Percentiles rank a stretch among this genome's conserved stretches.
Conservation (phyloP, 1,140 invertebrate species). For the Argopecten irradians region DNA sequence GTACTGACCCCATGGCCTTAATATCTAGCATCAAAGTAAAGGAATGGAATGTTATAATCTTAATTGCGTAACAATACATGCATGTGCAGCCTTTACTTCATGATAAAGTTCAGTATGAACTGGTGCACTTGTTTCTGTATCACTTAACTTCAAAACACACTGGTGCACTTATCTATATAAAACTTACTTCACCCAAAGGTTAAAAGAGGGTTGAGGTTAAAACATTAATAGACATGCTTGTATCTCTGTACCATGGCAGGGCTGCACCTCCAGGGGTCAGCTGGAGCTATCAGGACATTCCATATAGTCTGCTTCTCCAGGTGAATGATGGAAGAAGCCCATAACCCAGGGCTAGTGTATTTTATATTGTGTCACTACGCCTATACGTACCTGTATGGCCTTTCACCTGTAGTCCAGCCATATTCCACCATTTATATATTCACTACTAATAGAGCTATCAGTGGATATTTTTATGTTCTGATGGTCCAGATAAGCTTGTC, state of each 20-base stretch:
- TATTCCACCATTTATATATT: background rate
- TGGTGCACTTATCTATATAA: background rate
- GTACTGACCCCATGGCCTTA: too few relatives aligned
- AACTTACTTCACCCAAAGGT: background rate
- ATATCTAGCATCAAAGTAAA: too few relatives aligned
- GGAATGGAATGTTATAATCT: background rate
- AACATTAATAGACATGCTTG: background rate
- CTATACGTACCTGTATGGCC: background rate
- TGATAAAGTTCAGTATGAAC: background rate
- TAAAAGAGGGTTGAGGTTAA: background rate
- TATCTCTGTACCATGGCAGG: background rate
- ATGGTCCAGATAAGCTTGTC: background rate
- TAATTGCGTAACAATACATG: background rate
- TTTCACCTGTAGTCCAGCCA: background rate
- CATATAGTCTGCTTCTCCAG: background rate
- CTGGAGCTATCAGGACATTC: background rate
- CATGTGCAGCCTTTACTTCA: too few relatives aligned
- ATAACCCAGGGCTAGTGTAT: background rate
- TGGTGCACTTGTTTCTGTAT: background rate
- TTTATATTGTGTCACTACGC: background rate
- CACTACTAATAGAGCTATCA: background rate
- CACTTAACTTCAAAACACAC: background rate
- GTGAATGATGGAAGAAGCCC: background rate
- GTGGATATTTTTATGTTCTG: background rate
- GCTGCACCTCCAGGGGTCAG: background rate